Evolutionary conservation across 2,113 vertebrate genomes (phyloP).

Genomic region (Xiphophorus hellerii): DNA sequence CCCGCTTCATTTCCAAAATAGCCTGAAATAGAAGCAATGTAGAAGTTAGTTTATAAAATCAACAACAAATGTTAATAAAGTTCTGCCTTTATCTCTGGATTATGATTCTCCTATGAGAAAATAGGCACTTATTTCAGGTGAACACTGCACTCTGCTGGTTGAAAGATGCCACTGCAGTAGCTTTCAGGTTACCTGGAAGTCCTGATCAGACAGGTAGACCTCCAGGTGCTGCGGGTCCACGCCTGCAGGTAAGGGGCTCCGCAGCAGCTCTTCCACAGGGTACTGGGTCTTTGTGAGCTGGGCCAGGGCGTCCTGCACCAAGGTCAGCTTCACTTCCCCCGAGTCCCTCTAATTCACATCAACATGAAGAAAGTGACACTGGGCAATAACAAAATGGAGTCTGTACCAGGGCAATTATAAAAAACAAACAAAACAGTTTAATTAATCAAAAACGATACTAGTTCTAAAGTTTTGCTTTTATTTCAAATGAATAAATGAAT

Average conservation of each 20-base stretch:
- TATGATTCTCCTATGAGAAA: background rate
- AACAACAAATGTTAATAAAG: constrained; percentile 17
- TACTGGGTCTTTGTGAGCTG: constrained; percentile 75
- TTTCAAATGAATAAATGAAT: background rate
- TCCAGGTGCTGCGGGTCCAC: constrained; percentile 78
- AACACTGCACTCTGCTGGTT: constrained; percentile 54
- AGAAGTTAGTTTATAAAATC: constrained; percentile 10
- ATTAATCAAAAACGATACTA: too few relatives aligned
- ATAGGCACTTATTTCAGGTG: constrained; percentile 1
- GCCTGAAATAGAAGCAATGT: constrained; percentile 68
- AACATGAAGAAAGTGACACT: background rate
- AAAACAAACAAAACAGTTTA: background rate
- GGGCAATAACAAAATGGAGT: background rate
- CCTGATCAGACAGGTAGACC: constrained; percentile 77
- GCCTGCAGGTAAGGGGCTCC: constrained; percentile 74
- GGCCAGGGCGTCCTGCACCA: constrained; percentile 82
- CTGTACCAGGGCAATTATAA: background rate
- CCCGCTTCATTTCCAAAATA: constrained; percentile 77
- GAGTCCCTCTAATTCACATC: constrained; percentile 42
- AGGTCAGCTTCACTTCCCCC: constrained; percentile 72
- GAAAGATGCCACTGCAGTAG: constrained; percentile 13
- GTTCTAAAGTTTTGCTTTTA: background rate
- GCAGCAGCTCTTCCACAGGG: constrained; percentile 74
- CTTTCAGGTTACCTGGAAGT: constrained; percentile 77
- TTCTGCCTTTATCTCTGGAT: background rate